A percentile compares a stretch with the other conserved stretches of the same genome.
Evolutionary conservation across 1,140 invertebrate genomes (phyloP).

Genomic region (Drosophila simulans): DNA sequence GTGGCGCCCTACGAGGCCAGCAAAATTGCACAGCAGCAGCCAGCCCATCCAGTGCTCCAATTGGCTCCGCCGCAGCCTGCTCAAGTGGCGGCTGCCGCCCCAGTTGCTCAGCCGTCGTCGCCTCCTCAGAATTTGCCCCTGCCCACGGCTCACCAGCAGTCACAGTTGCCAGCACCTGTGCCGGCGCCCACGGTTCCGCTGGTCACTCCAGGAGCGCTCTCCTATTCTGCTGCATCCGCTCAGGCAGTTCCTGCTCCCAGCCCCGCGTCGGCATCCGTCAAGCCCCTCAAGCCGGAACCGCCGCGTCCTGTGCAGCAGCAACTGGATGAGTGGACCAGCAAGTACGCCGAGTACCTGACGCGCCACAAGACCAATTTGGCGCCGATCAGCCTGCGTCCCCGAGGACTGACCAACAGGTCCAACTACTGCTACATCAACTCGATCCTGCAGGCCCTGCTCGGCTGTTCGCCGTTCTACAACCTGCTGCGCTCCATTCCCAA

Average conservation of each 20-base stretch:
- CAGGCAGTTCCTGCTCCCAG: slow-evolving; percentile 64
- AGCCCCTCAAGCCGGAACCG: slow-evolving; percentile 48
- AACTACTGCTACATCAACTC: slow-evolving; percentile 99
- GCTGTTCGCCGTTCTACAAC: slow-evolving; percentile 97
- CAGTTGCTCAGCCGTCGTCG: slow-evolving; percentile 24
- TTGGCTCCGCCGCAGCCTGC: slow-evolving; percentile 34
- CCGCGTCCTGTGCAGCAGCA: slow-evolving; percentile 57
- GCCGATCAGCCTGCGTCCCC: slow-evolving; percentile 90
- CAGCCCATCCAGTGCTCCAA: slow-evolving; percentile 27
- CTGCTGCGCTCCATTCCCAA: slow-evolving; percentile 90
- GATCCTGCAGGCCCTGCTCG: slow-evolving; percentile 94
- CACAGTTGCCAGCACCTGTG: slow-evolving; percentile 62
- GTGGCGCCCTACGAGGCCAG: slow-evolving; percentile 86
- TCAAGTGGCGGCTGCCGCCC: slow-evolving; percentile 8
- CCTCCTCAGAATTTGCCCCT: slow-evolving; percentile 5
- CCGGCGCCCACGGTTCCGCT: slow-evolving; percentile 64
- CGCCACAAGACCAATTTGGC: slow-evolving; percentile 91
- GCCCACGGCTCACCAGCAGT: slow-evolving; percentile 62
- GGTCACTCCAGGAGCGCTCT: slow-evolving; percentile 78
- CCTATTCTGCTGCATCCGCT: slow-evolving; percentile 82
- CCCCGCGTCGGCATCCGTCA: slow-evolving; percentile 44
- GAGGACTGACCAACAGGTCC: slow-evolving; percentile 94
- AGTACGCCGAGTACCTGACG: slow-evolving; percentile 89
- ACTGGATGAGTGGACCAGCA: slow-evolving; percentile 77
- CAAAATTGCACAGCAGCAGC: slow-evolving; percentile 56